Evolutionary conservation across 2,888 invertebrate species (phyloP), one percentile per base, ranked within the genome.

Genomic region (Crematogaster levior): DNA sequence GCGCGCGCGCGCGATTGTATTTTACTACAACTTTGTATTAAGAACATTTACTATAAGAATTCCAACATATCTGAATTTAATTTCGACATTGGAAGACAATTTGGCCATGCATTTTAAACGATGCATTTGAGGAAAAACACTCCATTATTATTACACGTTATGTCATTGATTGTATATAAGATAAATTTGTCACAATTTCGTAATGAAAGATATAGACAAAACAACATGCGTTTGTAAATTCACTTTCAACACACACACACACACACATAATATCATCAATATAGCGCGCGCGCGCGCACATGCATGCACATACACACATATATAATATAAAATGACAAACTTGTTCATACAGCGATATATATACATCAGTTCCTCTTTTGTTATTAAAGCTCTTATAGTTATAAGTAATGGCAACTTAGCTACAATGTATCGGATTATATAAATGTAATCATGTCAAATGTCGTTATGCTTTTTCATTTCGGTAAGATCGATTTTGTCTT

Each of bases 351-450:
- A 81, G 61, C 72, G 65, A 79, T 73, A 79, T 77, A 80, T 68
- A 83, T 70, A 75, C 81, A 74, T 82, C 68, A 70, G 68, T 82
- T 81, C 51, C 51, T 74, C 9, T 63, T 63, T 43, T 72, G 82
- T 68, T 24, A 40, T 74, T 81, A 70, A 46, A 18, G 30, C 53
- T 74, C 63, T 79, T 84, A 74, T 46, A 53, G 43, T 82, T 18
- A 73, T 74, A 46, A 66, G 37, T 65, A 51, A 85, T 83, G 85
- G 74, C 84, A 82, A 83, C 68, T 80, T 72, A 51, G 34, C 65
- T 63, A 80, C 27, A 24, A 53, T 70, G 70, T 53, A 84, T 7
- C 40, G 18, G 70, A 15, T 43, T 72, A 73, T 12, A 9, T 43
- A 63, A 63, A 72, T 12, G 37, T 48, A 73, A 81, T 37, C n/a